Base-by-base conservation (phyloP, 2,797 vertebrate genomes). In the Picus viridis region DNA sequence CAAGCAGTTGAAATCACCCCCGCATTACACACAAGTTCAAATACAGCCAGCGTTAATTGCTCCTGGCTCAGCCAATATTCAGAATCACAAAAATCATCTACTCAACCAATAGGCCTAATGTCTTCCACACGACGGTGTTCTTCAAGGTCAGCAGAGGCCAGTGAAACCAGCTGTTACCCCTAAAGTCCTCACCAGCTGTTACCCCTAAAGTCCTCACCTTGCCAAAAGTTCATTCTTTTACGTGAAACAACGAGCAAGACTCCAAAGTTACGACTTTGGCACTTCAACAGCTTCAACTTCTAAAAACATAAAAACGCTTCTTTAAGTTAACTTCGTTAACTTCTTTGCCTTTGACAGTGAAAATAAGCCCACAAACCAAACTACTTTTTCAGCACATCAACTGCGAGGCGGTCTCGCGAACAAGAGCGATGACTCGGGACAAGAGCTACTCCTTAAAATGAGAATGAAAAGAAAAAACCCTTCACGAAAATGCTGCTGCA, bases 391-490 rank as follows among this genome's bases (percentile, higher is more conserved):
- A 24, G 18, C 16, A 10, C 5, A 10, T 13, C 17, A 43, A 3
- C 30, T 6, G 12, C 4, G 6, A 20, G 6, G 17, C 1, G 1
- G 6, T 16, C 10, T 12, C 47, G 0, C 8, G 1, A 11, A 0
- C 14, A 45, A 14, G 22, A 29, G 2, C 15, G 18, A 11, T 4
- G 10, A 11, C 17, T 9, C 74, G 10, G 27, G 12, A 43, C 6
- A 36, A 8, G 5, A 62, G 5, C 12, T 5, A 1, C 16, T 43
- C 16, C 47, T 32, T 26, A 22, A 51, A 54, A 27, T 0, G 5
- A 22, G 14, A 12, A 12, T 6, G 12, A 2, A 10, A 39, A 24
- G 27, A 7, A 10, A 8, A 18, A 32, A 9, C 45, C 23, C 62
- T 4, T 8, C 34, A 17, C 10, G 8, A 13, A 4, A 7, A 3